Evolutionary conservation across 2,113 vertebrate species (phyloP), one percentile per base, ranked within the genome.

Genomic region (Hippocampus zosterae): DNA sequence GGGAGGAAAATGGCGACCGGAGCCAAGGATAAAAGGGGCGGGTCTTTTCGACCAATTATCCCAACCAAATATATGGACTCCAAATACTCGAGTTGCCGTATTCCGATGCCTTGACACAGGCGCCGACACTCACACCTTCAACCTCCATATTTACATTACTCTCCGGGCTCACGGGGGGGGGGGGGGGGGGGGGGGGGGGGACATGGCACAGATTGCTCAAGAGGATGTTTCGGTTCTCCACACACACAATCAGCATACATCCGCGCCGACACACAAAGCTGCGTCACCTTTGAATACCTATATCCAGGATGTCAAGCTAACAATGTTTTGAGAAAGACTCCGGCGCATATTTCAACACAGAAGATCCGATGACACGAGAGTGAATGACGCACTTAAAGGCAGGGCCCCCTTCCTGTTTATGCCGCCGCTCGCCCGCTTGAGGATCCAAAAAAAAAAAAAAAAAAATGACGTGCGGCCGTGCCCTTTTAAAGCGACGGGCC

Each of bases 391-490:
- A 86, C 84, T 84, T 70, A 74, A 81, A 84, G 18, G 29, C 68
- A 46, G 82, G 83, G 88, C 86, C 88, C 88, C 66, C 86, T 88
- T 90, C 88, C 88, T 90, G 88, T 90, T 89, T 90, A 88, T 84
- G 81, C 71, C 53, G 67, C 76, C 76, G 61, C 83, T 85, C 33
- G 63, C 75, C 67, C 44, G 23, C 75, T 62, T 62, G 50, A 85
- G 79, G 88, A 88, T 88, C 83, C 87, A 88, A 84, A 88, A 88
- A 85, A 15, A 76, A 19, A 66, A n/a, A n/a, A n/a, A n/a, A n/a
- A n/a, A n/a, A n/a, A n/a, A n/a, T n/a, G 68, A 74, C 25, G 66
- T 59, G 75, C 21, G 75, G 76, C 71, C 52, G 74, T 62, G 68
- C 60, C 74, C 63, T 72, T 68, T 80, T 76, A 46, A 75, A 67